These are phyloP conservation scores for Perizoma affinitatum DNA, from an alignment of 2,888 invertebrate species.

Conservation along the genomic window DNA sequence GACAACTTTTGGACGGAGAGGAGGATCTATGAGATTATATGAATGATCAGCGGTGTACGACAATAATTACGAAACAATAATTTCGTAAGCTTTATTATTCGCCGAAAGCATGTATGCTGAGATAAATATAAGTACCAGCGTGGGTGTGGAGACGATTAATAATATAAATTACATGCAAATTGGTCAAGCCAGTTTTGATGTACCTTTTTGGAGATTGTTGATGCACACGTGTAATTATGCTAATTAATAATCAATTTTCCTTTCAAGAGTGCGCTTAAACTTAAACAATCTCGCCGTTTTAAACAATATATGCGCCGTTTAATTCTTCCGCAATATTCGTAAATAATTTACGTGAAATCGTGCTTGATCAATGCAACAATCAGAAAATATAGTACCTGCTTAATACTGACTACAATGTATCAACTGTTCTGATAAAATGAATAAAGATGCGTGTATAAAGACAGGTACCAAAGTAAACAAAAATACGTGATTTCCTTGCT, in stretches of 20 bases:
- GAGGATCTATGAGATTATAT: too few relatives aligned
- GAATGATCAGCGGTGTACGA: too few relatives aligned
- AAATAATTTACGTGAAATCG: constrained; percentile 12
- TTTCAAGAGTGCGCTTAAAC: constrained; percentile 53
- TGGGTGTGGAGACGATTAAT: constrained; percentile 43
- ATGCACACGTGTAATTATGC: constrained; percentile 58
- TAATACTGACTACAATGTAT: too few relatives aligned
- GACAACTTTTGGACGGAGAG: too few relatives aligned
- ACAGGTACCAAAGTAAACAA: constrained; percentile 12
- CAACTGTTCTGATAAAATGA: constrained; percentile 1
- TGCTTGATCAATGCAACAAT: constrained; percentile 14
- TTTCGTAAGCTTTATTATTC: constrained; percentile 12
- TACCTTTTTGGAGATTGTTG: constrained; percentile 67
- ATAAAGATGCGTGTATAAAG: constrained; percentile 6
- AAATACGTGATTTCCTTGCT: constrained; percentile 13
- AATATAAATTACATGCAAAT: constrained; percentile 69
- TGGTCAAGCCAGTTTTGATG: constrained; percentile 46
- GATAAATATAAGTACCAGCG: constrained; percentile 26
- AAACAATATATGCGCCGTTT: constrained; percentile 43
- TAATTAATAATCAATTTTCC: constrained; percentile 74
- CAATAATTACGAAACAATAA: constrained; percentile 5
- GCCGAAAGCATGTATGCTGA: constrained; percentile 18
- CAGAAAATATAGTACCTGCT: background rate
- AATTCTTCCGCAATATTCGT: constrained; percentile 51
- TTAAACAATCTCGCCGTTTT: constrained; percentile 47